These are phyloP conservation scores for Sarcophaga bullata DNA, from an alignment of 1,140 invertebrate genomes.

Conservation along the genomic window DNA sequence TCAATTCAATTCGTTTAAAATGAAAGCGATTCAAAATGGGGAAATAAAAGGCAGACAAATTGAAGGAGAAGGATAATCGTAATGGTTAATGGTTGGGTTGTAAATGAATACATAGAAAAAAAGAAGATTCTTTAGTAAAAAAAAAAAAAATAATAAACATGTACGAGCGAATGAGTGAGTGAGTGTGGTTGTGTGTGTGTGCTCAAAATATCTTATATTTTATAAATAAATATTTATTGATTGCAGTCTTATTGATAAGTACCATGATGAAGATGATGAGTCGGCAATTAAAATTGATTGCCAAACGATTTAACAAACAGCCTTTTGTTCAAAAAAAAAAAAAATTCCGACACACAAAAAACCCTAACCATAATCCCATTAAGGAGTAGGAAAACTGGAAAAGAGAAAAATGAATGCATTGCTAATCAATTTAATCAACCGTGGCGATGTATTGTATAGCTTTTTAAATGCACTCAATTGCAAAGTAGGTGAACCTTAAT, in stretches of 20 bases:
- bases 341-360: neutral
- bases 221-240: constrained; percentile 40
- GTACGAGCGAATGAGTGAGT: neutral
- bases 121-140: neutral
- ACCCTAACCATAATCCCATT: neutral
- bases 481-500: constrained; percentile 12
- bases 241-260: constrained; percentile 32
- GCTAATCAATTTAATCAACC: constrained; percentile 32
- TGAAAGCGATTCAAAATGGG: neutral
- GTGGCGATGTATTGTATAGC: neutral
- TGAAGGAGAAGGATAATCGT: constrained; percentile 33
- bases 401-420: neutral
- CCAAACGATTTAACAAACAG: constrained; percentile 33
- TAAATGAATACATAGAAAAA: constrained; percentile 4
- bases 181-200: no score
- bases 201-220: neutral
- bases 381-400: neutral
- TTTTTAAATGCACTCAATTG: constrained; percentile 11
- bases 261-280: constrained; percentile 25
- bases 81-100: constrained; percentile 16
- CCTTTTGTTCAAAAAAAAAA: constrained; percentile 19
- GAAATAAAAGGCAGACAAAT: neutral
- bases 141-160: constrained; percentile 3
- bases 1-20: neutral
- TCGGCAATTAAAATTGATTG: constrained; percentile 41